Evolutionary conservation across 2,113 vertebrate species (phyloP), one percentile per base, ranked within the genome.

Genomic region (Apeltes quadracus): DNA sequence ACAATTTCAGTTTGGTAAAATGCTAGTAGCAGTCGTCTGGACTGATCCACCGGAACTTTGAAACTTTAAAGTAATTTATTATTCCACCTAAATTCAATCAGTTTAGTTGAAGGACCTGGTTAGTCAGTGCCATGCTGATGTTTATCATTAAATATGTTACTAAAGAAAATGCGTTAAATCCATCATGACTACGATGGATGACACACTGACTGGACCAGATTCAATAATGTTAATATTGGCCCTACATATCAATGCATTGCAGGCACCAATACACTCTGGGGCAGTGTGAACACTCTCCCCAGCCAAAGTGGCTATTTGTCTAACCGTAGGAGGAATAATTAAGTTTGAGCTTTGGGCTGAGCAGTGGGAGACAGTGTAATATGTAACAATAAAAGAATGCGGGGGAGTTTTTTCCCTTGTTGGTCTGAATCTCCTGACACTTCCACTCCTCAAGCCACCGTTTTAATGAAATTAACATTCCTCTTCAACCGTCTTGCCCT

Each of bases 391-490:
- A 88, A 66, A 87, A 76, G 83, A 76, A 72, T 46, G 70, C 76
- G 75, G 56, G 77, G 80, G 83, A 61, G 70, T 77, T 89, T 81
- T 76, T 69, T 57, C 20, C 74, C 69, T 76, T 41, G 72, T 76
- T 25, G 51, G 79, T 85, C 79, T 82, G 72, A 70, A 78, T 85
- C 78, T 83, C 81, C 75, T 88, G 83, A 87, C 90, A 89, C 76
- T 76, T 81, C 58, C 56, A 86, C 86, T 87, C 72, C 66, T 88
- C 86, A 67, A 89, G 85, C 78, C 64, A 50, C 75, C 75, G 76
- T 87, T 90, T 79, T 90, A 88, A 93, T 92, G 76, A 90, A 89
- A 92, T 92, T 91, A 93, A 87, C 82, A 69, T 75, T 46, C 64
- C 84, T 90, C 82, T 85, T 86, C 83, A 84, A 84, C 71, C 38